Evolutionary conservation across 2,888 invertebrate genomes (phyloP).

Genomic region (Nematopogon swammerdamellus): DNA sequence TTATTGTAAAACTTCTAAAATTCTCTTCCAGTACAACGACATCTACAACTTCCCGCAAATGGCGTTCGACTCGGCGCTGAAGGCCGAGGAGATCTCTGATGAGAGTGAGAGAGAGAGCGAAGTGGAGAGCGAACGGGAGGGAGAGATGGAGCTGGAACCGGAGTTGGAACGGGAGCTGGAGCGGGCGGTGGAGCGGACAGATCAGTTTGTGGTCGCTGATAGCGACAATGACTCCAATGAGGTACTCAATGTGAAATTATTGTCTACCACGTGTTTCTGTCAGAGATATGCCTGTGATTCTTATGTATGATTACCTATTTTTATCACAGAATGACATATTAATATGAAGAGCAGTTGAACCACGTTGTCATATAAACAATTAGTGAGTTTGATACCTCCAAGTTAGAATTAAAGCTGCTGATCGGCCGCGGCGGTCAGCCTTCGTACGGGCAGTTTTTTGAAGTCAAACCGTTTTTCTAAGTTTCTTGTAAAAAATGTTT

Average conservation of each 20-base stretch:
- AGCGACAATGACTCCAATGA: conserved; percentile 57
- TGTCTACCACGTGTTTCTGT: conserved; percentile 2
- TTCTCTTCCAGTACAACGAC: conserved; percentile 80
- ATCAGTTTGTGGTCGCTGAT: conserved; percentile 71
- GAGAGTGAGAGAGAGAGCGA: conserved; percentile 66
- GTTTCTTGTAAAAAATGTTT: too few relatives aligned
- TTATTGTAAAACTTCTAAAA: too few relatives aligned
- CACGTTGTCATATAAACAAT: too few relatives aligned
- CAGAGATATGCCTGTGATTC: conserved; percentile 8
- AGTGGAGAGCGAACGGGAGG: conserved; percentile 52
- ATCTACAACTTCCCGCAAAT: conserved; percentile 97
- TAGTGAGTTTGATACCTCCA: too few relatives aligned
- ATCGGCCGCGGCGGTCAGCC: too few relatives aligned
- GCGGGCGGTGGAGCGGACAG: conserved; percentile 56
- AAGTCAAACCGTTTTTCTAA: too few relatives aligned
- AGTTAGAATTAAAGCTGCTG: too few relatives aligned
- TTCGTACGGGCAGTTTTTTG: too few relatives aligned
- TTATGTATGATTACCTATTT: neutral
- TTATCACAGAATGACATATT: neutral
- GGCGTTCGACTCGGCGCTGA: conserved; percentile 91
- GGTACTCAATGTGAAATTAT: conserved; percentile 20
- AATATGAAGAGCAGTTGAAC: too few relatives aligned
- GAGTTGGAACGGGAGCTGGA: conserved; percentile 64
- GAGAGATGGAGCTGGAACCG: conserved; percentile 54
- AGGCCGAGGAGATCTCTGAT: conserved; percentile 78